Conservation (phyloP, 2,888 invertebrate genomes). For the Idaea biselata region DNA sequence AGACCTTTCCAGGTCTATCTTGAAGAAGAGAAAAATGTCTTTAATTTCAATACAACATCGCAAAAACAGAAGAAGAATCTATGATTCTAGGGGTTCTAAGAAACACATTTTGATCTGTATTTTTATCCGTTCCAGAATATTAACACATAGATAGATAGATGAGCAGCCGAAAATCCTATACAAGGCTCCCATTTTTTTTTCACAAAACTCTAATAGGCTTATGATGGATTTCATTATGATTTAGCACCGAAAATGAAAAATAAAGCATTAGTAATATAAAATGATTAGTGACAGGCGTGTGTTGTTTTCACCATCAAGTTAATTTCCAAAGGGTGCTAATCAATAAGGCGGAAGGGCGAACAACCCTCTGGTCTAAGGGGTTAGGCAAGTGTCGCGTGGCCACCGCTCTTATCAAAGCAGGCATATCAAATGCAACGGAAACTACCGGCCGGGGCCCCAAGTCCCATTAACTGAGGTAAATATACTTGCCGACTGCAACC, state of each 20-base stretch:
- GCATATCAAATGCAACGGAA: constrained; percentile 73
- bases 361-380: constrained; percentile 71
- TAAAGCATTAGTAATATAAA: constrained; percentile 12
- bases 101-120: too few relatives aligned
- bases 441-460: constrained; percentile 48
- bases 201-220: too few relatives aligned
- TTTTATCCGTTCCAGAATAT: too few relatives aligned
- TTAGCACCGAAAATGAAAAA: not conserved
- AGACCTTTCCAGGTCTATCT: too few relatives aligned
- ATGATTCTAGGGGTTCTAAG: too few relatives aligned
- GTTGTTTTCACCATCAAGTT: constrained; percentile 57
- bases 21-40: too few relatives aligned
- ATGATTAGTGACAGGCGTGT: constrained; percentile 38
- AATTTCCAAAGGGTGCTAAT: constrained; percentile 67
- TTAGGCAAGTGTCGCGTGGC: constrained; percentile 75
- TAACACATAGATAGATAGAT: too few relatives aligned
- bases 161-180: too few relatives aligned
- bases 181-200: too few relatives aligned
- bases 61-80: too few relatives aligned
- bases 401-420: constrained; percentile 65
- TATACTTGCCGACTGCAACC: constrained; percentile 26
- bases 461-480: constrained; percentile 38
- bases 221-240: too few relatives aligned
- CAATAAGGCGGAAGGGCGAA: constrained; percentile 77
- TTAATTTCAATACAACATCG: too few relatives aligned